Evolutionary conservation across 2,797 vertebrate genomes (phyloP).

Genomic region (Alosa sapidissima): DNA sequence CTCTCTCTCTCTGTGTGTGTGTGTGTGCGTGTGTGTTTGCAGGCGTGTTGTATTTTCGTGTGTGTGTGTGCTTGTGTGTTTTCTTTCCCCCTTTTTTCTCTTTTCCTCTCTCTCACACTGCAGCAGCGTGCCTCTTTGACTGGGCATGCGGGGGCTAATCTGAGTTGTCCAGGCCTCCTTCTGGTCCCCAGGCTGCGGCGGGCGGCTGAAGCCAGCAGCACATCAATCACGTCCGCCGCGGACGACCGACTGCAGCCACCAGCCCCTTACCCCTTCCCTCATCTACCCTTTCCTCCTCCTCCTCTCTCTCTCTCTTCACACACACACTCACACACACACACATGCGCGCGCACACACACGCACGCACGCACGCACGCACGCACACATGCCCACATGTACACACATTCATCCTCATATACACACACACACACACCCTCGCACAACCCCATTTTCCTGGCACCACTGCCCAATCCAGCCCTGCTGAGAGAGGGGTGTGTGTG

Average conservation of each 20-base stretch:
- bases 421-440: neutral
- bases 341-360: slow-evolving; percentile 7
- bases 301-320: slow-evolving; percentile 3
- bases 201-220: slow-evolving; percentile 37
- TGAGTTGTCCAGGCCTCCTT: slow-evolving; percentile 31
- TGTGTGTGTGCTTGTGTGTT: neutral
- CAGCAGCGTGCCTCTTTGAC: slow-evolving; percentile 32
- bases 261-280: neutral
- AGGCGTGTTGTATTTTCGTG: neutral
- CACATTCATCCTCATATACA: neutral
- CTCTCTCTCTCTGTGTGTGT: neutral
- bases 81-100: slow-evolving; percentile 5
- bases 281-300: slow-evolving; percentile 8
- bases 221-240: slow-evolving; percentile 40
- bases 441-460: slow-evolving; percentile 18
- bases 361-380: neutral
- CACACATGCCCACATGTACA: slow-evolving; percentile 14
- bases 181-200: slow-evolving; percentile 30
- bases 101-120: slow-evolving; percentile 9
- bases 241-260: neutral
- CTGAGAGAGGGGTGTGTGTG: neutral
- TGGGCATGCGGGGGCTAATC: slow-evolving; percentile 40
- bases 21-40: neutral
- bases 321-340: slow-evolving; percentile 10
- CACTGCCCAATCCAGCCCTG: slow-evolving; percentile 9